Evolutionary conservation across 2,797 vertebrate genomes (phyloP).

Genomic region (Falco cherrug): DNA sequence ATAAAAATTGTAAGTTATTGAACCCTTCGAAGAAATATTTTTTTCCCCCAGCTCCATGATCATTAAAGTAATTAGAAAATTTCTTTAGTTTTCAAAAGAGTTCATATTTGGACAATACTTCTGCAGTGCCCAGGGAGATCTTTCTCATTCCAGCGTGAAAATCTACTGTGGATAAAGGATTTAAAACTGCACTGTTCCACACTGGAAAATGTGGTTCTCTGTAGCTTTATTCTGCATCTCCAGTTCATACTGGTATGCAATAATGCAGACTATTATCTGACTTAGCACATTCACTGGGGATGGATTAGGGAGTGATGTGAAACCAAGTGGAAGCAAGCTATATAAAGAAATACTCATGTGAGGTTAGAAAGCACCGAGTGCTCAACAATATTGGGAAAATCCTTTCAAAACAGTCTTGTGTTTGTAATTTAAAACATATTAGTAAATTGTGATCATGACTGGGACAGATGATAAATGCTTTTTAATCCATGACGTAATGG

Average conservation of each 20-base stretch:
- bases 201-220: not conserved
- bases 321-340: not conserved
- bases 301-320: not conserved
- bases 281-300: not conserved
- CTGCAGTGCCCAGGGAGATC: not conserved
- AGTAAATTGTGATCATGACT: not conserved
- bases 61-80: not conserved
- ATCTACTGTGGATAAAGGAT: not conserved
- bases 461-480: not conserved
- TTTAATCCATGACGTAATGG: not conserved
- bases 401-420: not conserved
- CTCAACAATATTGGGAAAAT: not conserved
- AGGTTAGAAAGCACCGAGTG: not conserved
- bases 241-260: not conserved
- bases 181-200: not conserved
- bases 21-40: not conserved
- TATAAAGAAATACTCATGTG: not conserved
- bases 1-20: not conserved
- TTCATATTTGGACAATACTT: not conserved
- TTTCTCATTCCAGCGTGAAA: not conserved
- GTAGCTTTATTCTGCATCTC: not conserved
- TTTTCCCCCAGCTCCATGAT: not conserved
- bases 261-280: not conserved
- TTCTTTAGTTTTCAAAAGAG: not conserved
- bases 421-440: not conserved